These are phyloP conservation scores for Pipistrellus pygmaeus DNA, from an alignment of 2,797 vertebrate genomes.

Conservation along the genomic window DNA sequence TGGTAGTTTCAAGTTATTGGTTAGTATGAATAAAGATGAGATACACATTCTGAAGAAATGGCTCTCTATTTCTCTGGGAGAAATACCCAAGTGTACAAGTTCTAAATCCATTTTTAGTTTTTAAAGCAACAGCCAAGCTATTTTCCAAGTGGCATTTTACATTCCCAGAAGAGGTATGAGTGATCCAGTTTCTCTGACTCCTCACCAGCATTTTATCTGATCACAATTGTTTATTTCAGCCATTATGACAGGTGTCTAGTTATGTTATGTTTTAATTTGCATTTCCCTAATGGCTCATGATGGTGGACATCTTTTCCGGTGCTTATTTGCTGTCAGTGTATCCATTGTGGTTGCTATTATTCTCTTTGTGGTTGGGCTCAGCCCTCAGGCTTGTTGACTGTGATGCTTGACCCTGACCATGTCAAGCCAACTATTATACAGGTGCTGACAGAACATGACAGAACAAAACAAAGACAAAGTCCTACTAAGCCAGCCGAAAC, in stretches of 20 bases:
- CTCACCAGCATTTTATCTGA: background rate
- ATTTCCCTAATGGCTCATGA: background rate
- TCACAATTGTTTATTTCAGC: background rate
- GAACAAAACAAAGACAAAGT: background rate
- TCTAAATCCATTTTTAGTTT: too few relatives aligned
- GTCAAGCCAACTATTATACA: background rate
- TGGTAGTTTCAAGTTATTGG: background rate
- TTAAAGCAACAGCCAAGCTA: background rate
- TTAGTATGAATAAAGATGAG: background rate
- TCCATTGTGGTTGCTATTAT: background rate
- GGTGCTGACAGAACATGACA: background rate
- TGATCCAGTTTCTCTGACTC: background rate
- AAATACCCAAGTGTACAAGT: background rate
- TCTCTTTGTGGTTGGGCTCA: background rate
- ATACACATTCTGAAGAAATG: background rate
- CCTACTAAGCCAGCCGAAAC: background rate
- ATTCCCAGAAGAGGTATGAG: background rate
- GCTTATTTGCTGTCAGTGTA: background rate
- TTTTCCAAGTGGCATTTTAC: background rate
- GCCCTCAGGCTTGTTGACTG: background rate
- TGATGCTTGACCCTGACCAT: background rate
- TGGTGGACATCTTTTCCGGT: background rate
- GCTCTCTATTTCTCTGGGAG: constrained; percentile 13
- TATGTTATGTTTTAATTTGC: background rate
- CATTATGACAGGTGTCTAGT: background rate